Conservation (phyloP, 2,797 vertebrate species). For the Melanogrammus aeglefinus region DNA sequence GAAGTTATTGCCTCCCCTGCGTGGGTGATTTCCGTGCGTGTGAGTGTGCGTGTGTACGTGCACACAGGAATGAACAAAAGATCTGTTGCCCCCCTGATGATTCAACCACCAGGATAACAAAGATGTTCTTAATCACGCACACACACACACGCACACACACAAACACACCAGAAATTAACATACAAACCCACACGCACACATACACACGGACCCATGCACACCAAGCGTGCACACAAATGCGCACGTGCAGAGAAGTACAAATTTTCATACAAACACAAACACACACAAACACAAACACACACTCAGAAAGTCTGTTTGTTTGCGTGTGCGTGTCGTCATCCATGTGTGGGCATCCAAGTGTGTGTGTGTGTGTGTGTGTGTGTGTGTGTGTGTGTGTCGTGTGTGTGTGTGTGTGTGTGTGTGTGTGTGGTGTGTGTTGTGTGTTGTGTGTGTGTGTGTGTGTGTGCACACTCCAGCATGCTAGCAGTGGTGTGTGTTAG, state of each 20-base stretch:
- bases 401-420: no score
- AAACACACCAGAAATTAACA: background rate
- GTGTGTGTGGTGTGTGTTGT: slow-evolving; percentile 26
- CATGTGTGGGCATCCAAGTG: no score
- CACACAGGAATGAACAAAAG: no score
- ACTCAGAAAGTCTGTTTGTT: background rate
- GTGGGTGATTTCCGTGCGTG: background rate
- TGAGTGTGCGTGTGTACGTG: background rate
- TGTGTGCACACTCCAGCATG: no score
- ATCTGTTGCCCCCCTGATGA: no score
- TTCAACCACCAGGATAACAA: no score
- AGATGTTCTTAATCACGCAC: background rate
- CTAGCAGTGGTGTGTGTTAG: slow-evolving; percentile 15
- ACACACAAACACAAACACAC: slow-evolving; percentile 21
- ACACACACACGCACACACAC: background rate
- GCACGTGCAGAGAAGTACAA: no score
- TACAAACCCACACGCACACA: slow-evolving; percentile 14
- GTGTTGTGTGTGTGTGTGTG: slow-evolving; percentile 14
- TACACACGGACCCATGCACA: background rate
- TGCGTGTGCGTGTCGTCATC: slow-evolving; percentile 8
- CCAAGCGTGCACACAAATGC: no score
- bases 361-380: slow-evolving; percentile 5
- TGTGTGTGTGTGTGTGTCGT: slow-evolving; percentile 10
- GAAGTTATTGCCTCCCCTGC: background rate
- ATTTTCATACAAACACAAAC: background rate